Percentiles rank a stretch among this genome's conserved stretches.
These are phyloP conservation scores for Halyomorpha halys DNA, from an alignment of 1,140 invertebrate genomes.

Conservation along the genomic window DNA sequence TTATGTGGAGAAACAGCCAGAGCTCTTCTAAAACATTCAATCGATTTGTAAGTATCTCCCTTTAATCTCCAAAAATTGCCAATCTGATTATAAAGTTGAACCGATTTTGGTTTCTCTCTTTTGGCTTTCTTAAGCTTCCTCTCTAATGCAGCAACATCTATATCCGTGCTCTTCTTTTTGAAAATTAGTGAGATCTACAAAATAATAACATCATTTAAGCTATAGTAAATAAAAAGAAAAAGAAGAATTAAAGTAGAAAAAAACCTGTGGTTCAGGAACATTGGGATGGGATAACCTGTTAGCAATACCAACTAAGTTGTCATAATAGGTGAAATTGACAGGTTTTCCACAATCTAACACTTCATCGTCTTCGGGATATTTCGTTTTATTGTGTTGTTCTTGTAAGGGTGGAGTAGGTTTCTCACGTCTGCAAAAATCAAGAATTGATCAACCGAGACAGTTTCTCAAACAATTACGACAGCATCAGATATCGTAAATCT, in stretches of 20 bases:
- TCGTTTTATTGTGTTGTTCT: conserved; percentile 26
- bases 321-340: conserved; percentile 79
- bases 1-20: conserved; percentile 75
- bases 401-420: background rate
- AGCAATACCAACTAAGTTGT: conserved; percentile 70
- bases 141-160: conserved; percentile 68
- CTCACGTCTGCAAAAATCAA: too few species aligned
- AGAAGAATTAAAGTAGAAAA: background rate
- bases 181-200: conserved; percentile 56
- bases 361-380: conserved; percentile 36
- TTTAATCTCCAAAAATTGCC: conserved; percentile 82
- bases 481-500: too few species aligned
- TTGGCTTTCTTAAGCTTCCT: conserved; percentile 60
- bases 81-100: conserved; percentile 77
- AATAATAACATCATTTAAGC: background rate
- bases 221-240: background rate
- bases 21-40: conserved; percentile 77
- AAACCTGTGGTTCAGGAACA: conserved; percentile 50
- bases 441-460: too few species aligned
- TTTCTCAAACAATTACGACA: too few species aligned
- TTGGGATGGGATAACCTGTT: conserved; percentile 56
- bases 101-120: conserved; percentile 74
- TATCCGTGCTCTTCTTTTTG: conserved; percentile 57
- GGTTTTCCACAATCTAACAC: conserved; percentile 74
- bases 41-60: conserved; percentile 69